Conservation (phyloP, 1,140 invertebrate species). For the Trachelipus rathkii region DNA sequence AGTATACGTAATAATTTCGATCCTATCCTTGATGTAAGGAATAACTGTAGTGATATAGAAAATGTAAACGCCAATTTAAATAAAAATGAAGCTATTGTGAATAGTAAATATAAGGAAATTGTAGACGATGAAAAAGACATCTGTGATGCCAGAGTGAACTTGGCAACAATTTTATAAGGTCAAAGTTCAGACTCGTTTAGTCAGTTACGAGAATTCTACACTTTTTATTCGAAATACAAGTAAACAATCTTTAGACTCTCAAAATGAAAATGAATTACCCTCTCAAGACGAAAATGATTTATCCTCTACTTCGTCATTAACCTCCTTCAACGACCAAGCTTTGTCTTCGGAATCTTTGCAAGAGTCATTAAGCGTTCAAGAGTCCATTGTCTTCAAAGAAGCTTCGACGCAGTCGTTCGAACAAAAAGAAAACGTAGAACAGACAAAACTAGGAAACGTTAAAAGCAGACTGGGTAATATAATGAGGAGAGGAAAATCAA, state of each 20-base stretch:
- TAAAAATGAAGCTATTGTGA: too few relatives aligned
- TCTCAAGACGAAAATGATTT: neutral
- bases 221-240: neutral
- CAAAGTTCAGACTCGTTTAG: neutral
- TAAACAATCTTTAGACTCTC: neutral
- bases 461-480: neutral
- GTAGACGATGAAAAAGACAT: neutral
- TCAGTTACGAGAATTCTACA: conserved; percentile 1
- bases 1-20: too few relatives aligned
- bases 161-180: neutral
- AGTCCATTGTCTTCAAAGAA: neutral
- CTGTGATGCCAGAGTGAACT: neutral
- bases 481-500: conserved; percentile 1
- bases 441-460: neutral
- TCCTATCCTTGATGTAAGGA: too few relatives aligned
- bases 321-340: neutral
- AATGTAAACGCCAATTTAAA: too few relatives aligned
- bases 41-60: too few relatives aligned
- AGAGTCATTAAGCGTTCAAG: neutral
- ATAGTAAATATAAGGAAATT: too few relatives aligned
- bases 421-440: neutral
- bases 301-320: neutral
- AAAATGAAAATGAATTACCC: neutral
- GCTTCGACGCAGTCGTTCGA: neutral
- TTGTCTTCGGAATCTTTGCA: neutral